These are phyloP conservation scores for Hemicentrotus pulcherrimus DNA, from an alignment of 35 echinoderm and acorn worm genomes.

Conservation along the genomic window DNA sequence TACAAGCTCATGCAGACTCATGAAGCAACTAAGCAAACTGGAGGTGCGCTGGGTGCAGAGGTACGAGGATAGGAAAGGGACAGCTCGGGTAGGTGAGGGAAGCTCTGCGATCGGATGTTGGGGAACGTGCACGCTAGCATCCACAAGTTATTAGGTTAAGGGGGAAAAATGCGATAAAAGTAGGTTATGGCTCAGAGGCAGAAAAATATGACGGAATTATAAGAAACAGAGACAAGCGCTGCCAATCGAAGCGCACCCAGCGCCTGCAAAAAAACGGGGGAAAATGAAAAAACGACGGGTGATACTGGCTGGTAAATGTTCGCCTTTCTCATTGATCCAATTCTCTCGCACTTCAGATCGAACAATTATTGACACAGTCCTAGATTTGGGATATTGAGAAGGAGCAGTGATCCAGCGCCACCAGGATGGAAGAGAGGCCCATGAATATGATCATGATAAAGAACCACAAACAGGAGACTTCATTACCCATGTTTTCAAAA, in stretches of 20 bases:
- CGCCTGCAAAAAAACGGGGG: not conserved
- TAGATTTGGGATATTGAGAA: constrained; percentile 36
- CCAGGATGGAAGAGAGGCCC: not conserved
- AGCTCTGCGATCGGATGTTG: constrained; percentile 16
- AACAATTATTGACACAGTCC: constrained; percentile 44
- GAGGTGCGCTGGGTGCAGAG: not conserved
- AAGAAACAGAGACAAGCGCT: not conserved
- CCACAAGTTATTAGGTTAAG: constrained; percentile 48
- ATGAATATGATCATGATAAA: not conserved
- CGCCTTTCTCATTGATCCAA: constrained; percentile 34
- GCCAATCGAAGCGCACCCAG: constrained; percentile 7
- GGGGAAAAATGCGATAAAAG: constrained; percentile 43
- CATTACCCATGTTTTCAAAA: not conserved
- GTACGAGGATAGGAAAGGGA: not conserved
- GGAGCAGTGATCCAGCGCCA: not conserved
- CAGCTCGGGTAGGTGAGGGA: not conserved
- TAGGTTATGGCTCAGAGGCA: constrained; percentile 42
- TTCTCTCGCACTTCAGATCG: constrained; percentile 20
- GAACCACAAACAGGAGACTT: constrained; percentile 2
- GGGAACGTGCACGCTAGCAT: constrained; percentile 23
- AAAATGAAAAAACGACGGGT: not conserved
- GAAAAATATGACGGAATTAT: not conserved
- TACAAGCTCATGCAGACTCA: constrained; percentile 29
- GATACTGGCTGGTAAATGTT: constrained; percentile 14
- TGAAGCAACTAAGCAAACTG: constrained; percentile 7